Percentiles rank a stretch among this genome's conserved stretches.
Evolutionary conservation across 1,140 invertebrate genomes (phyloP).

Genomic region (Trinorchestia longiramus): DNA sequence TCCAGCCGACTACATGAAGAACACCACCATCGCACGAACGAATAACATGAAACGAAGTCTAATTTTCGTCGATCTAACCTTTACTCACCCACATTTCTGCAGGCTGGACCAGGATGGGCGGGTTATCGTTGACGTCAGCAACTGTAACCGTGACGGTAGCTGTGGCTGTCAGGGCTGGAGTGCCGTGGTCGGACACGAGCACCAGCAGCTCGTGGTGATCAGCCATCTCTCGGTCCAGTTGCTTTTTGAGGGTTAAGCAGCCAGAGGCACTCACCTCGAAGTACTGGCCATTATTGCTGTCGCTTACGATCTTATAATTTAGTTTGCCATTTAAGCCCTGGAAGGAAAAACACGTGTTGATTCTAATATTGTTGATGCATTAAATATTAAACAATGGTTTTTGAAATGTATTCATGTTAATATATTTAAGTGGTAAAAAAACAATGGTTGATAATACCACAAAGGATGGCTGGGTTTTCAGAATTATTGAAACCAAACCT

Average conservation of each 20-base stretch:
- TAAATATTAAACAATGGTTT: too few relatives aligned
- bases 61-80: background rate
- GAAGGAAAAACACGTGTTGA: background rate
- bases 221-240: slow-evolving; percentile 23
- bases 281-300: background rate
- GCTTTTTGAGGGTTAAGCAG: slow-evolving; percentile 14
- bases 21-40: too few relatives aligned
- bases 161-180: background rate
- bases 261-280: slow-evolving; percentile 17
- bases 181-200: slow-evolving; percentile 41
- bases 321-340: slow-evolving; percentile 22
- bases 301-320: background rate
- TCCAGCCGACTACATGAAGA: too few relatives aligned
- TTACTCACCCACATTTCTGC: background rate
- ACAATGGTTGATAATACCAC: too few relatives aligned
- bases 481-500: too few relatives aligned
- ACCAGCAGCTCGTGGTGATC: slow-evolving; percentile 25
- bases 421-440: too few relatives aligned
- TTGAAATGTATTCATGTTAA: too few relatives aligned
- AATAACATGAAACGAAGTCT: background rate
- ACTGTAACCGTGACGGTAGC: slow-evolving; percentile 20
- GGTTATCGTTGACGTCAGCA: slow-evolving; percentile 54
- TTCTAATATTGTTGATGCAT: too few relatives aligned
- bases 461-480: too few relatives aligned
- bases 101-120: slow-evolving; percentile 36